phyloP scores from a whole-genome alignment of 2,888 invertebrate species.

The Plagiodera versicolora region DNA sequence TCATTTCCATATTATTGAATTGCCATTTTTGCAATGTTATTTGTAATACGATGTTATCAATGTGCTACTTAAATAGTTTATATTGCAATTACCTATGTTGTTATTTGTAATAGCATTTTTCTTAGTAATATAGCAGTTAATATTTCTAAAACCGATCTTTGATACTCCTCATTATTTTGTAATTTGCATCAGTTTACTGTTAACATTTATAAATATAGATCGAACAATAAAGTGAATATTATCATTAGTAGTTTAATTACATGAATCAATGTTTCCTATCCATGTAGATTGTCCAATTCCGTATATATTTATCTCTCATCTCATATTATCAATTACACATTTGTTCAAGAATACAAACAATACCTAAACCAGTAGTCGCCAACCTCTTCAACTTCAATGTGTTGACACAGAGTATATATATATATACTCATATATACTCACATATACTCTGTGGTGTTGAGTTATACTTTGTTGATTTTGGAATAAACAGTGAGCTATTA shows the following conservation, averaged over 20 bases:
- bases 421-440: too few species aligned
- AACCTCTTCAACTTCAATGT: too few species aligned
- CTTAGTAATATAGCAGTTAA: conserved; percentile 44
- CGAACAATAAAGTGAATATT: conserved; percentile 37
- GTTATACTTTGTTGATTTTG: too few species aligned
- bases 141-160: conserved; percentile 35
- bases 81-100: conserved; percentile 39
- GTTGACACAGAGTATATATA: too few species aligned
- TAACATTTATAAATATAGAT: conserved; percentile 45
- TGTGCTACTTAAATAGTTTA: conserved; percentile 47
- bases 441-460: too few species aligned
- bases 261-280: too few species aligned
- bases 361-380: too few species aligned
- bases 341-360: too few species aligned
- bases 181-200: conserved; percentile 42
- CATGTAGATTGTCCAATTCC: too few species aligned
- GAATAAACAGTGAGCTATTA: too few species aligned
- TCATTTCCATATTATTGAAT: conserved; percentile 22
- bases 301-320: too few species aligned
- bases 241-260: conserved; percentile 1
- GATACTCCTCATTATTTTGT: conserved; percentile 40
- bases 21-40: conserved; percentile 32
- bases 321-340: too few species aligned
- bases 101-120: conserved; percentile 42
- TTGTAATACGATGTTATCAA: conserved; percentile 40